Base-by-base conservation (phyloP, 1,140 invertebrate genomes). In the Nixonia krombeini region DNA sequence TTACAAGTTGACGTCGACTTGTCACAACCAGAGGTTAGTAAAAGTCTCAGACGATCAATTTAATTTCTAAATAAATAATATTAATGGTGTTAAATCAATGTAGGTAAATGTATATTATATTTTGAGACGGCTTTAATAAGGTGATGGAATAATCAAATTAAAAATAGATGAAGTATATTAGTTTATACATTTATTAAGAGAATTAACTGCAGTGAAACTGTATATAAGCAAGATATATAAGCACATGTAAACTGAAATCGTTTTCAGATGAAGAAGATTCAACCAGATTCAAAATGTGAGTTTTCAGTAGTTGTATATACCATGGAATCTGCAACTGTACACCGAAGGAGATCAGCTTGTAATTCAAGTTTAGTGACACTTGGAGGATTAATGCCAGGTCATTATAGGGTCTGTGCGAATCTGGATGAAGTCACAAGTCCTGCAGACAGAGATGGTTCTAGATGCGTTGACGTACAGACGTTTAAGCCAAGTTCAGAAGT, bases 361-460 rank as follows among this genome's bases (percentile, higher is more conserved):
- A 80, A 74, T 13, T 56, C 69, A 15, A 64, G 76, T 0, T 46
- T 68, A 13, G 67, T 75, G 2, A 79, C 71, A 4, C 28, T 85
- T 0, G 35, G 66, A 2, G 81, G 79, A 26, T 40, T 83, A 0
- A 47, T 75, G 6, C 81, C 82, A 0, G 82, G 80, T 8, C 71
- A 72, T 16, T 85, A 85, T 26, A 79, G 74, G 46, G 80, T 85
- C 6, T 85, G 83, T 41, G 83, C 81, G 0, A 81, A 73, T 33
- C 42, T 84, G 2, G 71, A 78, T 16, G 62, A 80, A 40, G 33
- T 72, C 0, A 31, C 31, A 15, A 56, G 38, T 44, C 62, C 3
- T 31, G 23, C 38, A 0, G 68, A 75, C 4, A 45, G 56, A 26
- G 50, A 68, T 2, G 26, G 26, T n/a, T 63, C 76, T 0, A 68